Base-by-base conservation (phyloP, 2,113 vertebrate genomes). In the Chiloscyllium plagiosum region DNA sequence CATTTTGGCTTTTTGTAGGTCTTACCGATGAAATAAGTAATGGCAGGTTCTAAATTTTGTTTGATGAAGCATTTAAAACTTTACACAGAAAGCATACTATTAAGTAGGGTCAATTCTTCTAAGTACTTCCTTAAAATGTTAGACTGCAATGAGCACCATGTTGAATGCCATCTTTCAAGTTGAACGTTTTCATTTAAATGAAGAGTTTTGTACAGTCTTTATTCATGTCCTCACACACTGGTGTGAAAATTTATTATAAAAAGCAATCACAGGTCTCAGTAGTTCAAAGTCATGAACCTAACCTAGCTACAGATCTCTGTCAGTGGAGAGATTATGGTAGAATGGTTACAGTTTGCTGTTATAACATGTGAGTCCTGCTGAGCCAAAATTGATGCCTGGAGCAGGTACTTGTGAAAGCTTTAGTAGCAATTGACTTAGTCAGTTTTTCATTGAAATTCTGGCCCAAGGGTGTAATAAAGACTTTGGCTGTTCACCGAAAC, bases 401-500 rank as follows among this genome's bases (percentile, higher is more conserved):
- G 93, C 93, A 69, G n/a, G 13, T 94, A 24, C 70, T 70, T 69
- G 93, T 94, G 93, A 70, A 94, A 29, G 68, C 20, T 94, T 94
- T 70, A 70, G 37, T 94, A 94, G 65, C 26, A 42, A 10, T 94
- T 24, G 65, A 94, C 15, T 94, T 68, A 26, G 37, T 69, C 65
- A 69, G n/a, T 47, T n/a, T 47, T 70, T 72, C 93, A 94, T 50
- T 70, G 22, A 26, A 29, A 94, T 94, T 94, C 20, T 47, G 47
- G 66, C 93, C 68, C 93, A 94, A 94, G 93, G 37, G 93, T 94
- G 37, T 94, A 94, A 94, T 94, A 94, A 70, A 94, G 93, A 70
- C 37, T 2, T 69, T 47, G 93, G 42, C 50, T 69, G 37, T 42
- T 94, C 66, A 94, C 93, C 50, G 20, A 94, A 94, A 69, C 37